Percentiles rank a stretch among this genome's conserved stretches.
phyloP scores from a whole-genome alignment of 2,797 vertebrate genomes.

The Typhlichthys subterraneus region DNA sequence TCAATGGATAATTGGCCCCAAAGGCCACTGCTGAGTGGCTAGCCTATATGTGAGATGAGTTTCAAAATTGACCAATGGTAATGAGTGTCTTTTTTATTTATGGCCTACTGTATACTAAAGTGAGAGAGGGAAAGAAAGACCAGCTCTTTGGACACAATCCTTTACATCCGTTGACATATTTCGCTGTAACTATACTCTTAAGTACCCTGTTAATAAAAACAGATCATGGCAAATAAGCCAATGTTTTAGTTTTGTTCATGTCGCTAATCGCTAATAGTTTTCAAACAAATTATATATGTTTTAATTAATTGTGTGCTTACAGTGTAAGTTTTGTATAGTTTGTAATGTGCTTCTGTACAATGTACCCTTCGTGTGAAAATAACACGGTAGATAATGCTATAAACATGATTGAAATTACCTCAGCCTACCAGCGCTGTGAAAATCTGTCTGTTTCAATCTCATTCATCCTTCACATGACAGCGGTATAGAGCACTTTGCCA shows the following conservation, averaged over 20 bases:
- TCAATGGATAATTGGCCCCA: slow-evolving; percentile 68
- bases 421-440: too few relatives aligned
- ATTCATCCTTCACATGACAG: slow-evolving; percentile 50
- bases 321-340: too few relatives aligned
- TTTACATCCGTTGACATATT: slow-evolving; percentile 30
- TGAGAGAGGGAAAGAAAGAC: not conserved
- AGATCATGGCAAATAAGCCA: slow-evolving; percentile 11
- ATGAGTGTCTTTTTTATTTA: slow-evolving; percentile 49
- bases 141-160: slow-evolving; percentile 1
- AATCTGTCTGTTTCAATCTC: slow-evolving; percentile 23
- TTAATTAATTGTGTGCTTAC: not conserved
- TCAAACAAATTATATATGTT: not conserved
- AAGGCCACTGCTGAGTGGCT: slow-evolving; percentile 52
- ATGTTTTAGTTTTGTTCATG: not conserved
- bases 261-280: slow-evolving; percentile 6
- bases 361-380: not conserved
- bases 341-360: not conserved
- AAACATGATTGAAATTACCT: too few relatives aligned
- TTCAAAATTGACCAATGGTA: slow-evolving; percentile 52
- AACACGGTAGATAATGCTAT: too few relatives aligned
- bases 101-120: slow-evolving; percentile 32
- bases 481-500: slow-evolving; percentile 60
- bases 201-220: slow-evolving; percentile 18
- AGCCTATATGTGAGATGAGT: slow-evolving; percentile 51
- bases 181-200: slow-evolving; percentile 32